A percentile compares a stretch with the other conserved stretches of the same genome.
phyloP scores from a whole-genome alignment of 2,797 vertebrate genomes.

The Phrynocephalus forsythii region DNA sequence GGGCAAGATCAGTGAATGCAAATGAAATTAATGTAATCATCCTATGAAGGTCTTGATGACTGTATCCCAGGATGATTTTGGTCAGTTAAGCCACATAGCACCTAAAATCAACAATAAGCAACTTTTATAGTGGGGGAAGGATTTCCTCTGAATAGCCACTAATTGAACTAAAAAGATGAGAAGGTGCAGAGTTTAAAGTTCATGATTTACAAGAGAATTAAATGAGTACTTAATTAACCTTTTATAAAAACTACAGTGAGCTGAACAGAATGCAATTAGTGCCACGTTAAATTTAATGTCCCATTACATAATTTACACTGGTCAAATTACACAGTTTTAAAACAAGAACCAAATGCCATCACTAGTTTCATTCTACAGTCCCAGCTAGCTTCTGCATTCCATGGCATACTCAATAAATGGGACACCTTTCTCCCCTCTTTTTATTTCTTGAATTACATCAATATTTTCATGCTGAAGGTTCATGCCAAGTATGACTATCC shows the following conservation, averaged over 20 bases:
- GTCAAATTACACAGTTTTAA: not conserved
- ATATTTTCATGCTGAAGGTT: not conserved
- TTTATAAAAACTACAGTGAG: not conserved
- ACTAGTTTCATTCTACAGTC: not conserved
- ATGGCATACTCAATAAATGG: not conserved
- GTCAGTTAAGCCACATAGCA: not conserved
- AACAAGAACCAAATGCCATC: not conserved
- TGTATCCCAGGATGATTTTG: not conserved
- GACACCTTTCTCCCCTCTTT: not conserved
- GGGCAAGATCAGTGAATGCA: not conserved
- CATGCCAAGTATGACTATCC: not conserved
- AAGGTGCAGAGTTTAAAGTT: not conserved
- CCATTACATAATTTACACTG: constrained; percentile 26
- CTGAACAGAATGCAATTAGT: constrained; percentile 7
- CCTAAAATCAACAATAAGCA: not conserved
- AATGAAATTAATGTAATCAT: not conserved
- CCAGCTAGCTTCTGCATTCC: not conserved
- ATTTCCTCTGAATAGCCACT: not conserved
- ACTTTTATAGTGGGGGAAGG: not conserved
- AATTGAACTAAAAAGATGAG: constrained; percentile 20
- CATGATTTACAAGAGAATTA: constrained; percentile 7
- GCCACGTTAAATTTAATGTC: constrained; percentile 19
- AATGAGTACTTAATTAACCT: constrained; percentile 34
- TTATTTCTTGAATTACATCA: not conserved
- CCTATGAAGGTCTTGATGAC: not conserved